Evolutionary conservation across 2,797 vertebrate species (phyloP), one percentile per base, ranked within the genome.

Genomic region (Vireo griseus): DNA sequence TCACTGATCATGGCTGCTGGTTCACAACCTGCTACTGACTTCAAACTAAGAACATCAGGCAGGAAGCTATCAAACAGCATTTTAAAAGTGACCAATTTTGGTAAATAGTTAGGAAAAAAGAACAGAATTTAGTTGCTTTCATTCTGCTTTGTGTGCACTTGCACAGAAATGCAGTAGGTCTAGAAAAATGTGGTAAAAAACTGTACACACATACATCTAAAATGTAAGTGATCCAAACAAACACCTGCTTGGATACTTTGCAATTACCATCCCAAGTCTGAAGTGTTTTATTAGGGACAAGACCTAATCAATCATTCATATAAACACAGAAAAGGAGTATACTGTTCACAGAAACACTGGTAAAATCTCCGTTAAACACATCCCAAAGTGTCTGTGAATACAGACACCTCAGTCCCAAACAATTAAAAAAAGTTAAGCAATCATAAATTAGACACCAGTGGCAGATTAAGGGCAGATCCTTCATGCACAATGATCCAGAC

Each of bases 401-500:
- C 42, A 62, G 40, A 57, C 20, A 95, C 39, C 17, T 88, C 7
- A 4, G 40, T 57, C 40, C 35, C 35, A 54, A 63, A 79, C 39
- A 51, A 61, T 44, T 47, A 2, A 18, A 54, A 73, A 61, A 77
- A 76, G 45, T 35, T 17, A 68, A 51, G 52, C 48, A 65, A 63
- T 68, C 18, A 20, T 48, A 86, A 75, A 77, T 83, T 52, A 91
- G 74, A 81, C 48, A 45, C 24, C 59, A 62, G 45, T 55, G 71
- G 74, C 92, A 92, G 89, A 94, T 85, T 89, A 82, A 82, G 61
- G 67, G 67, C 74, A 77, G 80, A 81, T 87, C 65, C 66, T 78
- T 86, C 61, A 58, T 0, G 18, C 42, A 83, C 72, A 86, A 58
- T 18, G 45, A 91, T 82, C 85, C 74, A 88, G 88, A 67, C 85